These are phyloP conservation scores for Cantharis rufa DNA, from an alignment of 2,888 invertebrate species.

Conservation along the genomic window DNA sequence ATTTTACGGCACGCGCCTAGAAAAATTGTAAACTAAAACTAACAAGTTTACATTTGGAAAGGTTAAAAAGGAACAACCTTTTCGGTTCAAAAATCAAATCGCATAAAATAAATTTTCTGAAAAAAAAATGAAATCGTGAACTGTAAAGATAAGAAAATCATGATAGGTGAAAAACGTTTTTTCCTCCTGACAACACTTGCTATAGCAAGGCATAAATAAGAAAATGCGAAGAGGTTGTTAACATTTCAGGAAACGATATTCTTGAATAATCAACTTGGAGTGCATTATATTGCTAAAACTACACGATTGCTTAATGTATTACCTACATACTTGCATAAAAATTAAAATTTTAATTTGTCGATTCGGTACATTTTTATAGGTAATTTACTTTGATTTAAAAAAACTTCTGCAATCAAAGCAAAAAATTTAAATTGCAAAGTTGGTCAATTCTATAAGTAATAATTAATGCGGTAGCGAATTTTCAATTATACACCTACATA, in stretches of 20 bases:
- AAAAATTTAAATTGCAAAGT: neutral
- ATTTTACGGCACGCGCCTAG: neutral
- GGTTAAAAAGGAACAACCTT: neutral
- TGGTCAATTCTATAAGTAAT: neutral
- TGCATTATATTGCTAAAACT: neutral
- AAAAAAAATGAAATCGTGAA: neutral
- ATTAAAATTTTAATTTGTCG: neutral
- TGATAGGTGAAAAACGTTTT: neutral
- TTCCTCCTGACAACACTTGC: neutral
- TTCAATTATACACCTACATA: neutral
- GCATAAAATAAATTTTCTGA: neutral
- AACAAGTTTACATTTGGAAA: neutral
- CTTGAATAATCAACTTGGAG: neutral
- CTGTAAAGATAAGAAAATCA: neutral
- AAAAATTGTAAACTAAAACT: neutral
- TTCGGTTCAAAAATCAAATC: neutral
- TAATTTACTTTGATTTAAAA: neutral
- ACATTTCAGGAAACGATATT: neutral
- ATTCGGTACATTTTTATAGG: neutral
- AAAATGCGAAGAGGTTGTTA: neutral
- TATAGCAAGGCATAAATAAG: neutral
- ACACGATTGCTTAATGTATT: neutral
- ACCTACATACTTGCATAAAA: neutral
- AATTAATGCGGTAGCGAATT: neutral
- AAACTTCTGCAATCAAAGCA: neutral